Conservation (phyloP, 2,888 invertebrate species). For the Cheilosia variabilis region DNA sequence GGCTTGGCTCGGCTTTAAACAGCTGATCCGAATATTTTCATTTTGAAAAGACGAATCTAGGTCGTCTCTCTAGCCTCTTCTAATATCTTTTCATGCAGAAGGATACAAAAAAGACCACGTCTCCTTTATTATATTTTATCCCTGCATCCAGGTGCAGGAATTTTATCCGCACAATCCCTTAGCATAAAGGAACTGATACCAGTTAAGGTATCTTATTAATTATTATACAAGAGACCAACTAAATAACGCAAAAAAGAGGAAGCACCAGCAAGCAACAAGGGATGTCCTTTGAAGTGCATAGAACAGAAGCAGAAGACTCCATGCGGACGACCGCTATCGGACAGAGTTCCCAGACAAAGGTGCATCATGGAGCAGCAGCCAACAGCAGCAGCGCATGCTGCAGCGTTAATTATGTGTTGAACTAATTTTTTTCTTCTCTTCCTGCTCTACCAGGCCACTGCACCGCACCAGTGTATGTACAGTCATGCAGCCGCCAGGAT, state of each 20-base stretch:
- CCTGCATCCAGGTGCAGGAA: slow-evolving; percentile 58
- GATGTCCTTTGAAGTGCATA: slow-evolving; percentile 58
- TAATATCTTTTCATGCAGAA: slow-evolving; percentile 45
- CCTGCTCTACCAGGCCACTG: slow-evolving; percentile 39
- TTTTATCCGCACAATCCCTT: slow-evolving; percentile 56
- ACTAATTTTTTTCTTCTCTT: slow-evolving; percentile 32
- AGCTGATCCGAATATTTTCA: slow-evolving; percentile 27
- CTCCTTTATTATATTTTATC: slow-evolving; percentile 45
- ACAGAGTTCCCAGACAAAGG: slow-evolving; percentile 46
- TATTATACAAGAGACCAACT: slow-evolving; percentile 71
- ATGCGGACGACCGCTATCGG: slow-evolving; percentile 35
- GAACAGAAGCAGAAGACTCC: slow-evolving; percentile 13
- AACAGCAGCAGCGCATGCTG: slow-evolving; percentile 38
- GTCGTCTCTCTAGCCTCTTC: slow-evolving; percentile 21
- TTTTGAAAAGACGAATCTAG: slow-evolving; percentile 38
- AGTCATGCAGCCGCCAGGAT: slow-evolving; percentile 39
- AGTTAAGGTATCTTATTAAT: slow-evolving; percentile 71
- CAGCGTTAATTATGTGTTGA: slow-evolving; percentile 71
- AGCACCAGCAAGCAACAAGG: slow-evolving; percentile 36
- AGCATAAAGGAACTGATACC: slow-evolving; percentile 61
- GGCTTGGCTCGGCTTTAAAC: neutral
- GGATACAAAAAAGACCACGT: slow-evolving; percentile 2
- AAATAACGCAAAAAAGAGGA: slow-evolving; percentile 38
- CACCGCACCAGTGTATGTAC: slow-evolving; percentile 9
- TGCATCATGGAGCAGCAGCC: slow-evolving; percentile 5